These are phyloP conservation scores for Capreolus pygargus DNA, from an alignment of 2,113 vertebrate genomes.

Conservation along the genomic window DNA sequence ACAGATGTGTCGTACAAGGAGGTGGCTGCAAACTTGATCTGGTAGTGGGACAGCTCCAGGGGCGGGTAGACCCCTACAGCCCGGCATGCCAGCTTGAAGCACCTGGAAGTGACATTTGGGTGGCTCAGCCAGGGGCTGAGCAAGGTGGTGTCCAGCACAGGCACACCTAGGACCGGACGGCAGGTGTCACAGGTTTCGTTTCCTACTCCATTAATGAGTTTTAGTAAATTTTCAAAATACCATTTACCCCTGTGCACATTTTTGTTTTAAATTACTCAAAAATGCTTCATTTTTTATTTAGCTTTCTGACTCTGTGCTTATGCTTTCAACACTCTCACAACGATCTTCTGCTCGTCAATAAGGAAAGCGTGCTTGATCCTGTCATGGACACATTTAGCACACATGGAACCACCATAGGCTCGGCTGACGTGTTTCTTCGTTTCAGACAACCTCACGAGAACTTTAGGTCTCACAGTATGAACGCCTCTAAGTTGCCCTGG, in stretches of 20 bases:
- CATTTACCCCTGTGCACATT: fast-evolving
- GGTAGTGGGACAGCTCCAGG: conserved; percentile 90
- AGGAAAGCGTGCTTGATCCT: neutral
- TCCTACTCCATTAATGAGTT: fast-evolving
- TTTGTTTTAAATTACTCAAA: neutral
- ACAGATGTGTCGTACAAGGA: conserved; percentile 83
- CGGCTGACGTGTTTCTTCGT: neutral
- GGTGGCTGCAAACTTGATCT: conserved; percentile 90
- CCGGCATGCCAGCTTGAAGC: conserved; percentile 88
- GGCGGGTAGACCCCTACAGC: conserved; percentile 88
- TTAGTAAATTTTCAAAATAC: neutral
- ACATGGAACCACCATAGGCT: neutral
- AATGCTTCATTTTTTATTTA: neutral
- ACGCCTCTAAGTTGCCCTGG: neutral
- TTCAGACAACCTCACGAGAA: neutral
- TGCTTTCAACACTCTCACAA: neutral
- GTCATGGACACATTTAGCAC: neutral
- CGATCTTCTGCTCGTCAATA: neutral
- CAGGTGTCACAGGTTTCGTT: neutral
- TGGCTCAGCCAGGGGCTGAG: fast-evolving
- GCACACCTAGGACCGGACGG: fast-evolving
- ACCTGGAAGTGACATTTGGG: conserved; percentile 76
- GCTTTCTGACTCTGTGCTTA: neutral
- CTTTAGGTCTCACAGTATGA: neutral
- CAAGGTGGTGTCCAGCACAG: neutral